Evolutionary conservation across 2,888 invertebrate species (phyloP), one percentile per base, ranked within the genome.

Genomic region (Plagodis pulveraria): DNA sequence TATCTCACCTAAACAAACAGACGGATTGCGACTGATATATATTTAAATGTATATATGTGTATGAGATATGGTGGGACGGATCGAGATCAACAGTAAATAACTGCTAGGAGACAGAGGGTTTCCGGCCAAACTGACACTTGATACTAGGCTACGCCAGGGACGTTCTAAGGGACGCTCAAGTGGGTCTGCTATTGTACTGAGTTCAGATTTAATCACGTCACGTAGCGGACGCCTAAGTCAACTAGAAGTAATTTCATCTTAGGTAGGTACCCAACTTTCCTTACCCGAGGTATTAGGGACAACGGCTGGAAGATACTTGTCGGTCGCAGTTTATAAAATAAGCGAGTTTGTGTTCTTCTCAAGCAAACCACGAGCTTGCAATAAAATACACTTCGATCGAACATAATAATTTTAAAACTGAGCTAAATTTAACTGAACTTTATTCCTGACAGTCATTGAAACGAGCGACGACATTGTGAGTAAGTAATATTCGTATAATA

Each of bases 1-100:
- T 68, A 68, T 60, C 60, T 55, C 65, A 67, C 75, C 76, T 75
- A 74, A 70, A 74, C 71, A 76, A 77, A 78, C 75, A 67, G 57
- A 56, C 60, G 69, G 67, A 65, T 66, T 63, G 64, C 48, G 40
- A 48, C 9, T 33, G 9, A 41, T 57, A 57, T 58, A 53, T 40
- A 32, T 35, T 51, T 52, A 32, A 61, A 61, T 59, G 58, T 63
- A 41, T 42, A 65, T 69, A 69, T 68, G 67, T 67, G 67, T 66
- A 62, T 71, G 65, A 60, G 66, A 65, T 50, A 64, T 58, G 75
- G 67, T 55, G 73, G 67, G 81, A 81, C 84, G 87, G 84, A 87
- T 87, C 85, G 78, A 81, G 86, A 90, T 89, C 83, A 85, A 83
- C 85, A 78, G 83, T 89, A 87, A 89, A 87, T 90, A 90, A 89